phyloP scores from a whole-genome alignment of 2,888 invertebrate species.

The Caenorhabditis doughertyi region DNA sequence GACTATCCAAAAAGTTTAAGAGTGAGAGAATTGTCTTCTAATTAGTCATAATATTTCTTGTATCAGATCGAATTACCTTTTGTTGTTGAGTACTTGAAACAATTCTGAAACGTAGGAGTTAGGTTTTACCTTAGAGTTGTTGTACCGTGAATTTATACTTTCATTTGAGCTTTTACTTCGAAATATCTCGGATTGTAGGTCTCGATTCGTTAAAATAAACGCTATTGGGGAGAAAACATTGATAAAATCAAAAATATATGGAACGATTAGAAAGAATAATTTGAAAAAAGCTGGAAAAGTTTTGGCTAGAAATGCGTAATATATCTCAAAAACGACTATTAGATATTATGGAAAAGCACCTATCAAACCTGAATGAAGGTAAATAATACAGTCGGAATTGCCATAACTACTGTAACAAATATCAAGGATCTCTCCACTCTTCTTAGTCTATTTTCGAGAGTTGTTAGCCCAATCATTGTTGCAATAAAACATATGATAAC shows the following conservation, averaged over 20 bases:
- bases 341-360: not conserved
- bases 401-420: conserved; percentile 30
- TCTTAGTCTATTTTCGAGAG: conserved; percentile 21
- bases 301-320: conserved; percentile 27
- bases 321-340: conserved; percentile 26
- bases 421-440: conserved; percentile 28
- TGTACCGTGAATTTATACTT: not conserved
- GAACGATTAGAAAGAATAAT: not conserved
- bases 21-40: not conserved
- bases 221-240: conserved; percentile 27
- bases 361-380: conserved; percentile 5
- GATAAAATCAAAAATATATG: conserved; percentile 12
- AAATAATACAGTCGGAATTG: conserved; percentile 21
- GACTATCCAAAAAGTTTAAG: too few species aligned
- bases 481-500: conserved; percentile 3
- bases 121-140: not conserved
- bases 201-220: conserved; percentile 21
- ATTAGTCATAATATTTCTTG: not conserved
- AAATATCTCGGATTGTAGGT: conserved; percentile 17
- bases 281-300: conserved; percentile 1
- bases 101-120: conserved; percentile 18
- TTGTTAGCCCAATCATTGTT: conserved; percentile 30
- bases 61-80: not conserved
- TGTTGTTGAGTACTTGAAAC: conserved; percentile 20
- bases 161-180: not conserved